Percentiles rank a stretch among this genome's conserved stretches.
Evolutionary conservation across 2,113 vertebrate genomes (phyloP).

Genomic region (Varanus komodoensis): DNA sequence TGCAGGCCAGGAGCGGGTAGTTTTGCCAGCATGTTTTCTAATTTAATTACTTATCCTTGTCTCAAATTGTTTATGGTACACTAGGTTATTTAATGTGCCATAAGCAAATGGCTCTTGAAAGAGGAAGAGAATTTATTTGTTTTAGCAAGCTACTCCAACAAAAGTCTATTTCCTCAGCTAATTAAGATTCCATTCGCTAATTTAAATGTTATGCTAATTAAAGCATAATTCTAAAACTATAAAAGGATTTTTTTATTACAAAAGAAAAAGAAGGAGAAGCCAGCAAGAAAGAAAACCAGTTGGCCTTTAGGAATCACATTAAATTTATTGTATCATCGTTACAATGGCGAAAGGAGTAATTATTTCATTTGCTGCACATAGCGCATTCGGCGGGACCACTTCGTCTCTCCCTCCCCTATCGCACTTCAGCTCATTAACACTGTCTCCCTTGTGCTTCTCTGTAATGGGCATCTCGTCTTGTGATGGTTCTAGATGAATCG

Average conservation of each 20-base stretch:
- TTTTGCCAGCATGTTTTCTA: slow-evolving; percentile 76
- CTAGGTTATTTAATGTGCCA: slow-evolving; percentile 81
- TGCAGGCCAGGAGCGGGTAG: slow-evolving; percentile 62
- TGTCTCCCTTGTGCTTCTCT: slow-evolving; percentile 44
- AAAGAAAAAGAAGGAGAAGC: slow-evolving; percentile 43
- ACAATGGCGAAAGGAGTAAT: slow-evolving; percentile 74
- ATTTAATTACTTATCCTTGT: slow-evolving; percentile 84
- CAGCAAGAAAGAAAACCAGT: slow-evolving; percentile 61
- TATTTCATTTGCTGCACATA: slow-evolving; percentile 74
- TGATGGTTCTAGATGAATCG: slow-evolving; percentile 70
- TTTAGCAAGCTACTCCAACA: slow-evolving; percentile 82
- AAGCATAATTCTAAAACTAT: slow-evolving; percentile 81
- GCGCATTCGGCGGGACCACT: slow-evolving; percentile 60
- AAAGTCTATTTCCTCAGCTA: slow-evolving; percentile 85
- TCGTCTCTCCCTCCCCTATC: slow-evolving; percentile 44
- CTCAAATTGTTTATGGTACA: slow-evolving; percentile 83
- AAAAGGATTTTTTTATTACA: slow-evolving; percentile 65
- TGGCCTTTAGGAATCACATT: slow-evolving; percentile 81
- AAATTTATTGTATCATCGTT: slow-evolving; percentile 73
- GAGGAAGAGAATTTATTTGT: slow-evolving; percentile 86
- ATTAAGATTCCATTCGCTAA: slow-evolving; percentile 85
- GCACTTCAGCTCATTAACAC: slow-evolving; percentile 74
- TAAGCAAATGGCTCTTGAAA: slow-evolving; percentile 83
- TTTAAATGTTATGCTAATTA: slow-evolving; percentile 89
- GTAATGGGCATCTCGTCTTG: slow-evolving; percentile 69